A percentile compares a stretch with the other conserved stretches of the same genome.
These are phyloP conservation scores for Fulica atra DNA, from an alignment of 2,113 vertebrate genomes.

Conservation along the genomic window DNA sequence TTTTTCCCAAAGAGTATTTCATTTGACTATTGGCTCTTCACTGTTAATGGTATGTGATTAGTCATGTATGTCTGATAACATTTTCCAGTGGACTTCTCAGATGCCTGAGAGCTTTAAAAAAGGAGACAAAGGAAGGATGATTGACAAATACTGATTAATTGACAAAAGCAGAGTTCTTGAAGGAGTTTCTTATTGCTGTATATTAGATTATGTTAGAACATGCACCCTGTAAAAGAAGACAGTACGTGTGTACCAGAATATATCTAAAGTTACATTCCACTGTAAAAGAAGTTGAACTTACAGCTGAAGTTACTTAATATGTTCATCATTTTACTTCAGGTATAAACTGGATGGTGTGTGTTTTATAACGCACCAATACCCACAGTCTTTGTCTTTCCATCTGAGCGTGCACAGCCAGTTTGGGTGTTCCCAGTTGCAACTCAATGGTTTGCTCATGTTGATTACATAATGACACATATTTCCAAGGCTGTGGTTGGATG, in stretches of 20 bases:
- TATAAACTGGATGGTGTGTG: neutral
- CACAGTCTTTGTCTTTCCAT: neutral
- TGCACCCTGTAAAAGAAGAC: neutral
- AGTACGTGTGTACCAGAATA: neutral
- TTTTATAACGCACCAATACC: neutral
- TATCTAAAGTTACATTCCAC: neutral
- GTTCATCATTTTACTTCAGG: neutral
- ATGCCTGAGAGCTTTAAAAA: neutral
- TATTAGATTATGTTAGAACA: neutral
- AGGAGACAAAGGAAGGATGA: neutral
- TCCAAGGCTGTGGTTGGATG: slow-evolving; percentile 17
- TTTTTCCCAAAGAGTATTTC: neutral
- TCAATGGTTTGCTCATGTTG: slow-evolving; percentile 47
- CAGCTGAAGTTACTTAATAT: neutral
- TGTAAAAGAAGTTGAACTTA: neutral
- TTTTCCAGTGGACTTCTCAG: neutral
- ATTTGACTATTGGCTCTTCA: neutral
- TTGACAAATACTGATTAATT: neutral
- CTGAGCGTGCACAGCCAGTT: neutral
- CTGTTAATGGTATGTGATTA: neutral
- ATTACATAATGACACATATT: slow-evolving; percentile 58
- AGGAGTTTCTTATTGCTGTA: neutral
- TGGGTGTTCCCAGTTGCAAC: slow-evolving; percentile 59
- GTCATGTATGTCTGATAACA: neutral
- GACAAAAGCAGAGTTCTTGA: neutral